Conservation (phyloP, 2,113 vertebrate genomes). For the Anoplopoma fimbria region DNA sequence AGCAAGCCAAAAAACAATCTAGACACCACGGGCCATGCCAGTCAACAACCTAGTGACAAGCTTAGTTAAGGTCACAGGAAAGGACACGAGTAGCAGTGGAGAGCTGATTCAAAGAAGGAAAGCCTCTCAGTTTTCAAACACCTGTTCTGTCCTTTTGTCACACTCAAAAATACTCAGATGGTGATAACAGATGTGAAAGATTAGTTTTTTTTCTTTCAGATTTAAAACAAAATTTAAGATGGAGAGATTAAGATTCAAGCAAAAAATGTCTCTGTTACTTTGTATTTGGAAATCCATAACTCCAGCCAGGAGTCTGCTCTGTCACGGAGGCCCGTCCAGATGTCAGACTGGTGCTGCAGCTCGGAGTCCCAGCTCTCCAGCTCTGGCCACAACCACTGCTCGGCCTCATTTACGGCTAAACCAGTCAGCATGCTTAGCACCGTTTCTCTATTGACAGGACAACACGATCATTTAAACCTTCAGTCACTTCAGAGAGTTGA, state of each 20-base stretch:
- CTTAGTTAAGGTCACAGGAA: slow-evolving; percentile 39
- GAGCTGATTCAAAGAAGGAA: slow-evolving; percentile 16
- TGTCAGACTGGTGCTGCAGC: slow-evolving; percentile 27
- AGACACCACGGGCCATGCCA: not conserved
- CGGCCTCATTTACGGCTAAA: slow-evolving; percentile 64
- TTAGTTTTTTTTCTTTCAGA: not conserved
- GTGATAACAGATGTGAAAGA: not conserved
- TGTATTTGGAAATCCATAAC: slow-evolving; percentile 73
- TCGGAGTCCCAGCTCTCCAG: slow-evolving; percentile 62
- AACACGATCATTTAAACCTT: not conserved
- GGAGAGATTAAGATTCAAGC: not conserved
- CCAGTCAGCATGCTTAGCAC: slow-evolving; percentile 48
- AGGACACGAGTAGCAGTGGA: slow-evolving; percentile 26
- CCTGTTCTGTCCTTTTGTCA: slow-evolving; percentile 39
- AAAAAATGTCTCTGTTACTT: slow-evolving; percentile 52
- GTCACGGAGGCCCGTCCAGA: slow-evolving; percentile 54
- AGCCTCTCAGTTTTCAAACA: slow-evolving; percentile 49
- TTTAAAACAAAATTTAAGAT: not conserved
- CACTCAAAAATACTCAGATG: slow-evolving; percentile 19
- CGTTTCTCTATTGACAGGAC: slow-evolving; percentile 42
- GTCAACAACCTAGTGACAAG: slow-evolving; percentile 27
- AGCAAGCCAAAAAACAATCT: not conserved
- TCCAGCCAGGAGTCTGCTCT: slow-evolving; percentile 68
- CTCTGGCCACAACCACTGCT: slow-evolving; percentile 67
- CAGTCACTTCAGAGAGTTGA: not conserved